Evolutionary conservation across 2,888 invertebrate genomes (phyloP).

Genomic region (Drosophila rubida): DNA sequence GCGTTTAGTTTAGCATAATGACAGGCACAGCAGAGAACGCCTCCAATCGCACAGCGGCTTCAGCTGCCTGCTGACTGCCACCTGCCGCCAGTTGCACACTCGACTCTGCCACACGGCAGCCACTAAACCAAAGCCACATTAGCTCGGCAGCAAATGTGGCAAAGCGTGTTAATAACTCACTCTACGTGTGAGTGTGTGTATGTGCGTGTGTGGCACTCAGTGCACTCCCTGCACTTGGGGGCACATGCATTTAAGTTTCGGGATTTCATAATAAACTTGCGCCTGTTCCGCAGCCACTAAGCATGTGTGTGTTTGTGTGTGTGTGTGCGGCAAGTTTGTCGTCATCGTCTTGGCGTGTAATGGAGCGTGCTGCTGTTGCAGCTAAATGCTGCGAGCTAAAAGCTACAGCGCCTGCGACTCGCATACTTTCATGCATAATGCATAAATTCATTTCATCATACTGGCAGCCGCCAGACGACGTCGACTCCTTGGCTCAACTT

Average conservation of each 20-base stretch:
- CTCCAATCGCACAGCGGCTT: conserved; percentile 35
- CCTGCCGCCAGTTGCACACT: conserved; percentile 13
- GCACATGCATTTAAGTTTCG: conserved; percentile 73
- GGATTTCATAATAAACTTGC: conserved; percentile 75
- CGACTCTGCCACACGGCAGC: conserved; percentile 60
- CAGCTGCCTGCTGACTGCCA: conserved; percentile 25
- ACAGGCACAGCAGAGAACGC: conserved; percentile 63
- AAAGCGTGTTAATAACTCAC: conserved; percentile 81
- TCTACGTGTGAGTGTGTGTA: conserved; percentile 26
- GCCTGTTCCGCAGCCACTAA: conserved; percentile 27
- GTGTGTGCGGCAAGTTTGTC: conserved; percentile 47
- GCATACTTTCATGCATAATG: conserved; percentile 74
- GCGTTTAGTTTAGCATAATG: conserved; percentile 81
- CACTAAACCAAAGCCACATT: conserved; percentile 78
- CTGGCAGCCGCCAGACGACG: conserved; percentile 3
- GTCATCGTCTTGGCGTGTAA: conserved; percentile 66
- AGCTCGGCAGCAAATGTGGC: conserved; percentile 79
- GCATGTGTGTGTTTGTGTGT: conserved; percentile 4
- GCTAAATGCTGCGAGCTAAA: conserved; percentile 37
- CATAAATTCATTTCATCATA: conserved; percentile 74
- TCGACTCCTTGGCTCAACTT: conserved; percentile 42
- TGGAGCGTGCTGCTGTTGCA: conserved; percentile 67
- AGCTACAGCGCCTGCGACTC: conserved; percentile 24
- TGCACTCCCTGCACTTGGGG: conserved; percentile 62
- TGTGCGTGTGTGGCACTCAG: conserved; percentile 42